Evolutionary conservation across 1,140 invertebrate genomes (phyloP).

Genomic region (Battus philenor): DNA sequence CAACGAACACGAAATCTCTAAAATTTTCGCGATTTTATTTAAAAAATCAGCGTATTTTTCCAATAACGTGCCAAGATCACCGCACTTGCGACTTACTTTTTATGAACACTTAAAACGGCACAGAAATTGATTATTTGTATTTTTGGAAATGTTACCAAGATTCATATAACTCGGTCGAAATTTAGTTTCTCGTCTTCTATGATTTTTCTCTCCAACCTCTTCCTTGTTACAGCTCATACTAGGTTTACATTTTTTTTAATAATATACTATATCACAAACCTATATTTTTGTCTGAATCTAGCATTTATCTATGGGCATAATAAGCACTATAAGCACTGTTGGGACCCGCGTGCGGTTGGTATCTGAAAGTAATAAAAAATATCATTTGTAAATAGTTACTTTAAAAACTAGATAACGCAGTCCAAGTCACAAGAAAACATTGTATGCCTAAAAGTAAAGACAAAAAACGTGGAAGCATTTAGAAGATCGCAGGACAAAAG

Average conservation of each 20-base stretch:
- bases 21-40: slow-evolving; percentile 11
- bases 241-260: too few species aligned
- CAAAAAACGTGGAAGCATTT: too few species aligned
- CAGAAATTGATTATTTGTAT: not conserved
- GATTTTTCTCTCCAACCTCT: not conserved
- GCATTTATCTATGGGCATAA: slow-evolving; percentile 62
- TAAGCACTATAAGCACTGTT: slow-evolving; percentile 62
- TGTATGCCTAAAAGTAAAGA: not conserved
- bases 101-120: not conserved
- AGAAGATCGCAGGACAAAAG: too few species aligned
- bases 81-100: not conserved
- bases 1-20: not conserved
- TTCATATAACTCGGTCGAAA: too few species aligned
- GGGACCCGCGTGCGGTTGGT: slow-evolving; percentile 60
- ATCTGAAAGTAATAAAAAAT: slow-evolving; percentile 39
- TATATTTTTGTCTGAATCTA: slow-evolving; percentile 9
- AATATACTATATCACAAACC: slow-evolving; percentile 42
- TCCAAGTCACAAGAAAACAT: not conserved
- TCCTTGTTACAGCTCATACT: slow-evolving; percentile 14
- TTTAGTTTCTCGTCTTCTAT: too few species aligned
- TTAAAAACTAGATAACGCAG: not conserved
- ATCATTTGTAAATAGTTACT: too few species aligned
- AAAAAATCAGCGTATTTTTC: slow-evolving; percentile 10
- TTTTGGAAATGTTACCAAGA: too few species aligned
- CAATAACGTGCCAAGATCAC: slow-evolving; percentile 10